These are phyloP conservation scores for Limnothrissa miodon DNA, from an alignment of 2,113 vertebrate species.

Conservation along the genomic window DNA sequence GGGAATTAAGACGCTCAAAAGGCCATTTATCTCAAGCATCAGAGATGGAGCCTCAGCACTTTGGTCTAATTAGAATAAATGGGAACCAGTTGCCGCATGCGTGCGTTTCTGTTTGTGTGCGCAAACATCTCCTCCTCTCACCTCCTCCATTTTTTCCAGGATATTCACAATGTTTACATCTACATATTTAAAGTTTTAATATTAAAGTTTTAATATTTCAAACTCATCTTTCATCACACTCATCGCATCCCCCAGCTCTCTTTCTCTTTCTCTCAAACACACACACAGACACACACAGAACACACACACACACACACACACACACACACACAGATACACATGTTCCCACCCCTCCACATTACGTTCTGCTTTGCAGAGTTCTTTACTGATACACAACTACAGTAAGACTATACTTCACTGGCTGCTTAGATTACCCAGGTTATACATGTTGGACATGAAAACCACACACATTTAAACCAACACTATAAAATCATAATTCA, in stretches of 20 bases:
- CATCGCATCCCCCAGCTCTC: too few species aligned
- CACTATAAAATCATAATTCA: not conserved
- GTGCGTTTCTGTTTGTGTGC: not conserved
- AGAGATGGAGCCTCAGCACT: constrained; percentile 5
- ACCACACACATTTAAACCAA: not conserved
- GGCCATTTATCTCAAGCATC: not conserved
- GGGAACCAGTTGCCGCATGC: not conserved
- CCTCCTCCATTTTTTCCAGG: not conserved
- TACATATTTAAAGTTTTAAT: too few species aligned
- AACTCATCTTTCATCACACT: too few species aligned
- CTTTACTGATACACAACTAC: too few species aligned
- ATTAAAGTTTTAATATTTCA: too few species aligned
- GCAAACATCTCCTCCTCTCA: not conserved
- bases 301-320: too few species aligned
- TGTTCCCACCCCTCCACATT: too few species aligned
- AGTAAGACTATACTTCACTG: not conserved
- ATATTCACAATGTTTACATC: not conserved
- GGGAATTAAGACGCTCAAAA: constrained; percentile 3
- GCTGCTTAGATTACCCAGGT: not conserved
- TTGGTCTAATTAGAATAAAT: constrained; percentile 12
- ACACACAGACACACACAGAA: too few species aligned
- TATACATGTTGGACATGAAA: not conserved
- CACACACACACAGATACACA: too few species aligned
- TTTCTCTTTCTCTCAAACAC: too few species aligned
- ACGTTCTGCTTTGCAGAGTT: too few species aligned